Conservation (phyloP, 2,797 vertebrate genomes). For the Characodon lateralis region DNA sequence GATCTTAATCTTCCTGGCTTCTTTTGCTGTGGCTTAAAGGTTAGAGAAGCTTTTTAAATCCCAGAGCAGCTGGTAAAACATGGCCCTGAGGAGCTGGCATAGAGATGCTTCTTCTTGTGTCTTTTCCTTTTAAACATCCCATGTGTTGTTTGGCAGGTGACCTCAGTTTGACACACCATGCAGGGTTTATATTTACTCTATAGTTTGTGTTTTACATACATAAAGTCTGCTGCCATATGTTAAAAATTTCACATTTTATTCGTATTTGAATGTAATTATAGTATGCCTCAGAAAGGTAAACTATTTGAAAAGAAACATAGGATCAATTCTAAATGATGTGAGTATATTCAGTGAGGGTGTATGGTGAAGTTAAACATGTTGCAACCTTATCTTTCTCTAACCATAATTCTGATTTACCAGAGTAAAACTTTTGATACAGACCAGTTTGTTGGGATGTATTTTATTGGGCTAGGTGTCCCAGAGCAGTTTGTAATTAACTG, state of each 20-base stretch:
- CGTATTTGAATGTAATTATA: neutral
- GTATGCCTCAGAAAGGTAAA: no score
- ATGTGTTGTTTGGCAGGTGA: conserved; percentile 11
- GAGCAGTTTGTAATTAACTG: conserved; percentile 6
- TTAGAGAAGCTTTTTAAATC: conserved; percentile 52
- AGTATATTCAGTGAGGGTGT: no score
- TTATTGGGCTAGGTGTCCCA: conserved; percentile 12
- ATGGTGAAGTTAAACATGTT: no score
- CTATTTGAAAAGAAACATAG: no score
- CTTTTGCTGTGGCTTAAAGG: conserved; percentile 46
- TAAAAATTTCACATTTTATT: neutral
- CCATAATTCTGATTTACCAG: no score
- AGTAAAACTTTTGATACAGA: neutral
- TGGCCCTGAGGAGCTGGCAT: conserved; percentile 32
- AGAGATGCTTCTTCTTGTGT: conserved; percentile 21
- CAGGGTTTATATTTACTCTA: neutral
- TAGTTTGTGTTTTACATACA: neutral
- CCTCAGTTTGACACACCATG: neutral
- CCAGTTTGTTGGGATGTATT: neutral
- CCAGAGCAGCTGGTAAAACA: conserved; percentile 50
- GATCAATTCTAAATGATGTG: no score
- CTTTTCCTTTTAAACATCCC: conserved; percentile 1
- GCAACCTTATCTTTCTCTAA: neutral
- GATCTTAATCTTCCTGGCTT: conserved; percentile 54
- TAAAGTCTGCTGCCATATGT: neutral